Evolutionary conservation across 2,797 vertebrate genomes (phyloP).

Genomic region (Fringilla coelebs): DNA sequence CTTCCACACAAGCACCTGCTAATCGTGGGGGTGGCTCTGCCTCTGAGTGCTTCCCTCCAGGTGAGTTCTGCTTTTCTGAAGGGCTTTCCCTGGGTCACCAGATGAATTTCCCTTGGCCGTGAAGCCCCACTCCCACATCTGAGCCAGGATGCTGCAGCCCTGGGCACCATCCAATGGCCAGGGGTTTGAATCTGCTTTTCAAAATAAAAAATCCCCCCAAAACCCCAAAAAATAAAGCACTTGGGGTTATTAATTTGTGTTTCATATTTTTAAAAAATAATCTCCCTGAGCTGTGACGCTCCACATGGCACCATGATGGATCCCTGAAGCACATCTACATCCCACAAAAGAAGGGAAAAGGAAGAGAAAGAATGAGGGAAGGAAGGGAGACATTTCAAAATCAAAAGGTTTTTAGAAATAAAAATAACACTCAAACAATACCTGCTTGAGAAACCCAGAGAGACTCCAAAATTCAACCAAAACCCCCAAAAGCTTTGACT

Average conservation of each 20-base stretch:
- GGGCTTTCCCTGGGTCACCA: neutral
- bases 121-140: accelerated
- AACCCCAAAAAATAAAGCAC: neutral
- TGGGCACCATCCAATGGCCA: neutral
- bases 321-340: neutral
- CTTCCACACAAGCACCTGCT: neutral
- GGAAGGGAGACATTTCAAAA: neutral
- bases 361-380: neutral
- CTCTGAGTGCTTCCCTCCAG: neutral
- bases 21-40: neutral
- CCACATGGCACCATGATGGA: accelerated
- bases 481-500: neutral
- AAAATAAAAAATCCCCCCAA: neutral
- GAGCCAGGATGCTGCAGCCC: accelerated
- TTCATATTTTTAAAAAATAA: too few relatives aligned
- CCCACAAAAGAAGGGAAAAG: neutral
- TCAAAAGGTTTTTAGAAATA: neutral
- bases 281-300: too few relatives aligned
- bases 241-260: neutral
- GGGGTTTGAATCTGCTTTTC: neutral
- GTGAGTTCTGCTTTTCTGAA: neutral
- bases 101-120: neutral
- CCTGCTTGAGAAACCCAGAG: neutral
- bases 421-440: neutral
- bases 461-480: neutral